A percentile compares a stretch with the other conserved stretches of the same genome.
phyloP scores from a whole-genome alignment of 2,797 vertebrate species.

The Eremophila alpestris region DNA sequence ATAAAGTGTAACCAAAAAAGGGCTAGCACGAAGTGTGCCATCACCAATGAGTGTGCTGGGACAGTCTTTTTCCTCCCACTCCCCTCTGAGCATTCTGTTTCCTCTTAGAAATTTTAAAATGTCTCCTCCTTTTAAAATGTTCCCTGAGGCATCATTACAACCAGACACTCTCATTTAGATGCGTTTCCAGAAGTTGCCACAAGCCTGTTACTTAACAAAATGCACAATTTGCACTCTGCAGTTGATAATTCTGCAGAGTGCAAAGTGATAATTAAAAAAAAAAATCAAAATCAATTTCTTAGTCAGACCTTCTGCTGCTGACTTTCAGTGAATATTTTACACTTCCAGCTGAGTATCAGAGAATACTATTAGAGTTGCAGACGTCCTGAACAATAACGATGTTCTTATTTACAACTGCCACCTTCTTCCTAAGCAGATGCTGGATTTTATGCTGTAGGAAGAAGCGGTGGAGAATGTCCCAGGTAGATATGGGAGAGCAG shows the following conservation, averaged over 20 bases:
- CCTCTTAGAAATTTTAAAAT: not conserved
- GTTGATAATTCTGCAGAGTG: not conserved
- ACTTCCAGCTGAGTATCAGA: not conserved
- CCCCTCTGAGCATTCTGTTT: not conserved
- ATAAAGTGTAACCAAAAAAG: not conserved
- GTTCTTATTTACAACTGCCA: not conserved
- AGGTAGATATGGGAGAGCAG: not conserved
- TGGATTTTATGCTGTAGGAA: not conserved
- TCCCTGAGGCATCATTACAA: not conserved
- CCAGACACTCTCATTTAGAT: not conserved
- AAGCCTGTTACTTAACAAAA: not conserved
- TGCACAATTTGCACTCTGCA: not conserved
- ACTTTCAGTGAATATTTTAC: not conserved
- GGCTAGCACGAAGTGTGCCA: not conserved
- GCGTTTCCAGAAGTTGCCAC: not conserved
- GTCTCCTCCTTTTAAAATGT: no score
- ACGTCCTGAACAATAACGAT: not conserved
- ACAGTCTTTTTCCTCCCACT: not conserved
- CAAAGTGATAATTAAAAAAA: no score
- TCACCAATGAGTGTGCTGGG: not conserved
- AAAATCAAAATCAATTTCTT: not conserved
- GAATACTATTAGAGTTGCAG: not conserved
- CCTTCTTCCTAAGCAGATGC: not conserved
- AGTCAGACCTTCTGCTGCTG: not conserved
- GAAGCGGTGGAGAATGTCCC: not conserved